Base-by-base conservation (phyloP, 2,888 invertebrate genomes). In the Eulithis testata region DNA sequence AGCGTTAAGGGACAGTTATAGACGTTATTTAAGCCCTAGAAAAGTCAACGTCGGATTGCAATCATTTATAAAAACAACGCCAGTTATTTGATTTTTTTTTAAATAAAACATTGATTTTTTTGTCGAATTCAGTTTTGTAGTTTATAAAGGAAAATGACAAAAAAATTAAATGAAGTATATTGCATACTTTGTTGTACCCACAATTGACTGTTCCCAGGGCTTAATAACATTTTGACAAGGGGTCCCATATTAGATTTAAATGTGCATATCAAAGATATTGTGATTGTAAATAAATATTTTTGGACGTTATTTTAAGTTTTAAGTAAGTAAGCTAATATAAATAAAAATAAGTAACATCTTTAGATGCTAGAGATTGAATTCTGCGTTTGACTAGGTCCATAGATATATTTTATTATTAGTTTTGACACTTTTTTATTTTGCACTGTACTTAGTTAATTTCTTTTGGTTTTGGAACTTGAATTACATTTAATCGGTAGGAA, bases 231-330 rank as follows among this genome's bases (percentile, higher is more conserved):
- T 49, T 68, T 57, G 56, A 54, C 52, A 75, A 75, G 70, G 12
- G 68, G 75, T 59, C 63, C 77, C 74, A 65, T 56, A 57, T 65
- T 68, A 63, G 40, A 54, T 54, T 64, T 50, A 59, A 70, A 70
- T 60, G 78, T 79, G 79, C 79, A 76, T 70, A 67, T 69, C 66
- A 73, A 57, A 61, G 59, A 60, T 56, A 69, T 63, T 45, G 67
- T 77, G 67, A 69, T 75, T 76, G 71, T 79, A 80, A 81, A 79
- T 78, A 80, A 78, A 70, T 27, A 59, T 57, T 1, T 73, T 75
- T 79, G 80, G 81, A 81, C 81, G 81, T 79, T 74, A 73, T 70
- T 57, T 72, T 75, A 65, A 72, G 69, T 64, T 44, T 58, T 52
- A 11, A n/a, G 21, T 45, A 60, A 50, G 62, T 45, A 60, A 54